Conservation (phyloP, 92 coral and sea anemone species). For the Chrysogorgia sp. region DNA sequence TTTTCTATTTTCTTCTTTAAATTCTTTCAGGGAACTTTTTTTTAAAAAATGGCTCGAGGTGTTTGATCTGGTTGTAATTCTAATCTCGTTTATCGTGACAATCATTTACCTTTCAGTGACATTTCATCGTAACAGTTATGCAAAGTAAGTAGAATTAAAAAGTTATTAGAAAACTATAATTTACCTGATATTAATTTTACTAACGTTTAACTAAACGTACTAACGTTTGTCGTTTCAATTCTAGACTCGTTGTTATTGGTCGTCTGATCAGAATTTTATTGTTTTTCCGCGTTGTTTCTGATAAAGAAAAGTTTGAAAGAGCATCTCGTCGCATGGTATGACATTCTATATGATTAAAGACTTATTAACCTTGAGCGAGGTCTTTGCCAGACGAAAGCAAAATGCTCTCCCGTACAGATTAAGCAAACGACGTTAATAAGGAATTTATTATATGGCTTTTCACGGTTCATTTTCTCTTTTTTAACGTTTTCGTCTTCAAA, state of each 20-base stretch:
- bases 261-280: slow-evolving; percentile 84
- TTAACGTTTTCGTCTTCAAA: no score
- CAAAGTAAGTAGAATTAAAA: slow-evolving; percentile 70
- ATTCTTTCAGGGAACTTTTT: slow-evolving; percentile 68
- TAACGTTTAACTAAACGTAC: not conserved
- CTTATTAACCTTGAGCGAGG: not conserved
- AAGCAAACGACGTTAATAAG: no score
- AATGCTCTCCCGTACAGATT: no score
- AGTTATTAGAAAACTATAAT: no score
- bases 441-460: no score
- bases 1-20: not conserved
- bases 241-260: slow-evolving; percentile 81
- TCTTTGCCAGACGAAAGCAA: no score
- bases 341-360: not conserved
- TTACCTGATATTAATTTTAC: no score
- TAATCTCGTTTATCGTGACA: slow-evolving; percentile 80
- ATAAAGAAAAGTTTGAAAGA: slow-evolving; percentile 89
- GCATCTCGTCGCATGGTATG: slow-evolving; percentile 95
- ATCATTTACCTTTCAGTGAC: slow-evolving; percentile 70
- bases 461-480: no score
- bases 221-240: not conserved
- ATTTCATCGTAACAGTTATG: slow-evolving; percentile 68
- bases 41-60: slow-evolving; percentile 95
- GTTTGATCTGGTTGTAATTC: slow-evolving; percentile 75
- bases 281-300: slow-evolving; percentile 91